Evolutionary conservation across 2,113 vertebrate species (phyloP), one percentile per base, ranked within the genome.

Genomic region (Carlito syrichta): DNA sequence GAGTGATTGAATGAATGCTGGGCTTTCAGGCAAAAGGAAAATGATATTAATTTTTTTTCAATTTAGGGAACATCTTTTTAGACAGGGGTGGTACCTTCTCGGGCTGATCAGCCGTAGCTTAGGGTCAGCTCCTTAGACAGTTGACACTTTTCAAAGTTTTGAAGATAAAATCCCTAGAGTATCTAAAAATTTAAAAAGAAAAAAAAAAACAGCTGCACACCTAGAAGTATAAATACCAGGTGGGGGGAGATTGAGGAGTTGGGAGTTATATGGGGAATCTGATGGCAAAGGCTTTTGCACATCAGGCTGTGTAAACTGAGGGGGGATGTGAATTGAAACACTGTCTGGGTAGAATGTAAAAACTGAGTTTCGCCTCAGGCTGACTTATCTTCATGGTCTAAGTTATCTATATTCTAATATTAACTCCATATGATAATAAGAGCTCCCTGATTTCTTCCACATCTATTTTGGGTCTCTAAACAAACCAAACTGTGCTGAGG

Each of bases 381-480:
- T 78, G 83, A 58, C 16, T 79, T 68, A 89, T 17, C 8, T 91
- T 88, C 96, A 82, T 84, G 30, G 3, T 90, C 8, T 85, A 60
- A 92, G 77, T 88, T 54, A 84, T 81, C 10, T 95, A 25, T 20
- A n/a, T 94, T 3, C 14, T 83, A 68, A 25, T 76, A 25, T 74
- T 52, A 69, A 73, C 8, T 52, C 12, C 22, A 52, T 63, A 17
- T n/a, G n/a, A n/a, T 77, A 88, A 56, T 3, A 40, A 10, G 23
- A 73, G 5, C 45, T 54, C 52, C 38, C 56, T 86, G 7, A 2
- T 77, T 35, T 69, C 48, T 68, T 85, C 13, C 48, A 93, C 1
- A 83, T 22, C 11, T 68, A 32, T 82, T 86, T 90, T 81, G 38
- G 68, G 45, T 2, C 54, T 97, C 30, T 97, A 78, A 78, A 86